A percentile compares a stretch with the other conserved stretches of the same genome.
Conservation (phyloP, 2,113 vertebrate genomes). For the Barnardius zonarius region DNA sequence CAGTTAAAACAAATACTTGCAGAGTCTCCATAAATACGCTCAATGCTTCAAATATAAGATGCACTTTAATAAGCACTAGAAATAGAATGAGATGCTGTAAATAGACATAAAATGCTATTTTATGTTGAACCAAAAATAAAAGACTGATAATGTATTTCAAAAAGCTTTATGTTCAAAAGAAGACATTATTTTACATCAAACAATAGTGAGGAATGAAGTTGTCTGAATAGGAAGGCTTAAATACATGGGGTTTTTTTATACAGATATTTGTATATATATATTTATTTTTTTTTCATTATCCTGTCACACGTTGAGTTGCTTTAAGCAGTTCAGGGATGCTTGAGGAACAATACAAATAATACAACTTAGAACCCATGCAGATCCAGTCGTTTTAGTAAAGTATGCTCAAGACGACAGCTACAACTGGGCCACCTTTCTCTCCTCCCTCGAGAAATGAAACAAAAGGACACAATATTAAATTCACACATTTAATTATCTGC, state of each 20-base stretch:
- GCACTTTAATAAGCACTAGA: neutral
- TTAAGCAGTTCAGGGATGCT: neutral
- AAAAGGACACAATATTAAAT: neutral
- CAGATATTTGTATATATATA: neutral
- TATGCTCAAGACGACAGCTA: neutral
- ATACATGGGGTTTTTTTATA: neutral
- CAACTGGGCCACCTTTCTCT: neutral
- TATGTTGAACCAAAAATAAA: neutral
- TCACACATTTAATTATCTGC: neutral
- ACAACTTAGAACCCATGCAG: neutral
- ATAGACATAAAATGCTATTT: neutral
- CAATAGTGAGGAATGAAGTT: neutral
- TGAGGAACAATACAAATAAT: neutral
- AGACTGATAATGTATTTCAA: neutral
- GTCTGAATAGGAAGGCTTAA: neutral
- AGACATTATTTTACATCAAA: neutral
- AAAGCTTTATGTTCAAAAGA: neutral
- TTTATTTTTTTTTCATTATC: neutral
- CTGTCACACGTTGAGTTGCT: neutral
- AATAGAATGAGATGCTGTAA: neutral
- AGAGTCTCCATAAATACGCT: neutral
- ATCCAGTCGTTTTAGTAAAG: neutral
- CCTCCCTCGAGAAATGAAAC: neutral
- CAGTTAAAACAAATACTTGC: neutral
- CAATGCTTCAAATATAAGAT: neutral